Conservation (phyloP, 2,888 invertebrate species). For the Morinoia aosen region DNA sequence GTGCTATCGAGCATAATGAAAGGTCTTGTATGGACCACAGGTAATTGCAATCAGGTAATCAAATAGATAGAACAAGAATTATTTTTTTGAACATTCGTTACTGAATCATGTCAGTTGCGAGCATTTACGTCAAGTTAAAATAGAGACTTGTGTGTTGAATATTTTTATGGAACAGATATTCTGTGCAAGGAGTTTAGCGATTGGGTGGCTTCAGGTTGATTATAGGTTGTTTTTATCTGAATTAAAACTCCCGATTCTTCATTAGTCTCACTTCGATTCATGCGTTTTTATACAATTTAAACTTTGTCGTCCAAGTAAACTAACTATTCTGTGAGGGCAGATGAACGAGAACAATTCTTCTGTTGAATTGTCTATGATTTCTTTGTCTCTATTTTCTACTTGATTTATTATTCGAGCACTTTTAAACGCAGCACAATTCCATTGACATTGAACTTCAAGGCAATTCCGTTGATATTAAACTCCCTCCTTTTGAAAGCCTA, state of each 20-base stretch:
- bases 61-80: constrained; percentile 2
- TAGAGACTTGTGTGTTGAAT: not conserved
- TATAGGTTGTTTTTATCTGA: not conserved
- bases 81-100: constrained; percentile 2
- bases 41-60: constrained; percentile 31
- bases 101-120: not conserved
- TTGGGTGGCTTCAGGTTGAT: not conserved
- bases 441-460: not conserved
- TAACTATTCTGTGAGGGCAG: not conserved
- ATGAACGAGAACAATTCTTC: not conserved
- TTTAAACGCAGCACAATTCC: not conserved
- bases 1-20: not conserved
- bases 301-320: not conserved
- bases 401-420: not conserved
- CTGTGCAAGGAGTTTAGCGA: not conserved
- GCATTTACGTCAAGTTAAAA: not conserved
- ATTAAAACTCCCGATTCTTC: not conserved
- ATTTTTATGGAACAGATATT: not conserved
- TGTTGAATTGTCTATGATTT: not conserved
- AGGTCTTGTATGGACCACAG: not conserved
- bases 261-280: not conserved
- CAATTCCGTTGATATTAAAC: not conserved
- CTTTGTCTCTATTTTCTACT: not conserved
- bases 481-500: too few relatives aligned
- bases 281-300: not conserved